phyloP scores from a whole-genome alignment of 2,888 invertebrate species.

The Margaritifera margaritifera region DNA sequence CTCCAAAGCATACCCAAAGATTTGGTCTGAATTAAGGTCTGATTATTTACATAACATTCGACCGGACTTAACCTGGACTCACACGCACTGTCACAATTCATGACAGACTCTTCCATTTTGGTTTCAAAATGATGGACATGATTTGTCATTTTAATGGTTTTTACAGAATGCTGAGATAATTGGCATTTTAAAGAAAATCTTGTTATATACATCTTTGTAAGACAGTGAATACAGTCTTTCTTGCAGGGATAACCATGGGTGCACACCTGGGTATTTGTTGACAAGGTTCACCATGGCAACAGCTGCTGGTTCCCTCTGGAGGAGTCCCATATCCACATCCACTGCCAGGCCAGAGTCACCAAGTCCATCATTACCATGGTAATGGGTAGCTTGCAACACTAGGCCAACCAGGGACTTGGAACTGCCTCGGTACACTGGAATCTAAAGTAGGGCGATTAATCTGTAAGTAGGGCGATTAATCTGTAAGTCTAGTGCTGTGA shows the following conservation, averaged over 20 bases:
- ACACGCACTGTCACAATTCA: too few relatives aligned
- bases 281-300: conserved; percentile 50
- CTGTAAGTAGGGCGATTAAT: neutral
- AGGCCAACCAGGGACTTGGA: conserved; percentile 40
- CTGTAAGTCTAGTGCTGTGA: too few relatives aligned
- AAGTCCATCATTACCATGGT: conserved; percentile 58
- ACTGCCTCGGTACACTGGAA: conserved; percentile 60
- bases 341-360: conserved; percentile 47
- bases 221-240: neutral
- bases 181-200: too few relatives aligned
- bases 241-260: neutral
- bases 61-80: too few relatives aligned
- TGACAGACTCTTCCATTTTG: too few relatives aligned
- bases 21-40: too few relatives aligned
- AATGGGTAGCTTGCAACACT: conserved; percentile 35
- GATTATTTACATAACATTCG: too few relatives aligned
- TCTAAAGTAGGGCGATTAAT: conserved; percentile 50
- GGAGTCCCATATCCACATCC: conserved; percentile 37
- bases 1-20: too few relatives aligned
- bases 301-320: conserved; percentile 56
- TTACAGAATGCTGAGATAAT: too few relatives aligned
- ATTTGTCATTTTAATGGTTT: too few relatives aligned
- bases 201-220: neutral
- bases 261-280: conserved; percentile 54
- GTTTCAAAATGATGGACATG: too few relatives aligned